These are phyloP conservation scores for Ophioderma brevispina DNA, from an alignment of 35 echinoderm and acorn worm genomes.

Conservation along the genomic window DNA sequence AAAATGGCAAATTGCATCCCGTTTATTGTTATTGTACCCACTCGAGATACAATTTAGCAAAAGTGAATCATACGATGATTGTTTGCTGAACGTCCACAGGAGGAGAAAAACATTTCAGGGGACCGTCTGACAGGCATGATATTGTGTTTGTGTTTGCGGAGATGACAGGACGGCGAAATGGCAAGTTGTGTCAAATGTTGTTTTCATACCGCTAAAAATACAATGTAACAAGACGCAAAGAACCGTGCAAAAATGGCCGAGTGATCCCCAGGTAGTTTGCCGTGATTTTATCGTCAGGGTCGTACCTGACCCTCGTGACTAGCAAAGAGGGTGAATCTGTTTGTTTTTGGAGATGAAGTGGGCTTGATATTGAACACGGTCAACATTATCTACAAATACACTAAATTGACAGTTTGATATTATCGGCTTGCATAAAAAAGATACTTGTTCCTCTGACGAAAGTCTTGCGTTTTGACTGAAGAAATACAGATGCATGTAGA, in stretches of 20 bases:
- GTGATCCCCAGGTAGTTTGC: background rate
- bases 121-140: conserved; percentile 3
- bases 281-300: background rate
- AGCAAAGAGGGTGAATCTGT: background rate
- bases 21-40: background rate
- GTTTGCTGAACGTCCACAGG: background rate
- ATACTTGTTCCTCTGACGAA: too few species aligned
- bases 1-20: conserved; percentile 13
- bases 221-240: background rate
- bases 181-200: conserved; percentile 13
- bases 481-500: too few species aligned
- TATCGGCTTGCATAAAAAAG: background rate
- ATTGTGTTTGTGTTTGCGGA: conserved; percentile 1
- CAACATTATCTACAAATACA: conserved; percentile 2
- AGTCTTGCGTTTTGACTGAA: too few species aligned
- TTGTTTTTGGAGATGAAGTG: background rate
- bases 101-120: conserved; percentile 2
- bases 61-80: conserved; percentile 9
- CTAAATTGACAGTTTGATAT: background rate
- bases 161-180: background rate
- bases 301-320: background rate
- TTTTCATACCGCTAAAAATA: conserved; percentile 8
- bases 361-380: background rate
- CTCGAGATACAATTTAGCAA: background rate
- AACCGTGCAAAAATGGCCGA: background rate